phyloP scores from a whole-genome alignment of 2,113 vertebrate genomes.

The Corythornis vintsioides region DNA sequence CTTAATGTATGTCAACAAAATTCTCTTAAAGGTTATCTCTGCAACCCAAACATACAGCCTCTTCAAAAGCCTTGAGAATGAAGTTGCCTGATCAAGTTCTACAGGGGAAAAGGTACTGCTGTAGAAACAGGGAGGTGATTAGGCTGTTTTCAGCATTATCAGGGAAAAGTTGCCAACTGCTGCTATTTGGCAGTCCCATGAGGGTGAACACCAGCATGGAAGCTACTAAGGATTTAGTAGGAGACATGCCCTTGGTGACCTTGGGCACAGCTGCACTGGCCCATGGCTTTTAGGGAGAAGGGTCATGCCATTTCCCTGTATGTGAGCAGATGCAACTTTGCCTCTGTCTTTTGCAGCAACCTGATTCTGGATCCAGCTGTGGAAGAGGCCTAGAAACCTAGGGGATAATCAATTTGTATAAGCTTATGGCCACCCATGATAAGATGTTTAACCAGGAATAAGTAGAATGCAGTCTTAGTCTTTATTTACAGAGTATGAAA shows the following conservation, averaged over 20 bases:
- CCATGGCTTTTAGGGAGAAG: neutral
- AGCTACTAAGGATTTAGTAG: neutral
- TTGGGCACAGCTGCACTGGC: neutral
- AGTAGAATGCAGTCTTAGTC: neutral
- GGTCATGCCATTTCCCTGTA: neutral
- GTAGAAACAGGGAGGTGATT: neutral
- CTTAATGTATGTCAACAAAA: neutral
- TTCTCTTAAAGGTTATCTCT: slow-evolving; percentile 14
- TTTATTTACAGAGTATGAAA: neutral
- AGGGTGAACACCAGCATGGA: neutral
- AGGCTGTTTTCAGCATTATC: neutral
- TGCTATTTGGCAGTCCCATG: neutral
- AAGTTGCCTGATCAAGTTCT: neutral
- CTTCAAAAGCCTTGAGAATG: neutral
- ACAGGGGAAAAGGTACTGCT: neutral
- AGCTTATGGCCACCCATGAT: neutral
- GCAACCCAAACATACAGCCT: neutral
- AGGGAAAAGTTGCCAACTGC: neutral
- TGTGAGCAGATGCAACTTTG: neutral
- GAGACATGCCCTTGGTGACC: fast-evolving
- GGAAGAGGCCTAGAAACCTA: neutral
- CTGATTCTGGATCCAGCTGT: neutral
- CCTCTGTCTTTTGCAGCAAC: neutral
- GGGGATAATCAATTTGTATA: neutral
- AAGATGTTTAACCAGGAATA: neutral